Evolutionary conservation across 2,113 vertebrate genomes (phyloP), one percentile per base, ranked within the genome.

Genomic region (Onychostoma macrolepis): DNA sequence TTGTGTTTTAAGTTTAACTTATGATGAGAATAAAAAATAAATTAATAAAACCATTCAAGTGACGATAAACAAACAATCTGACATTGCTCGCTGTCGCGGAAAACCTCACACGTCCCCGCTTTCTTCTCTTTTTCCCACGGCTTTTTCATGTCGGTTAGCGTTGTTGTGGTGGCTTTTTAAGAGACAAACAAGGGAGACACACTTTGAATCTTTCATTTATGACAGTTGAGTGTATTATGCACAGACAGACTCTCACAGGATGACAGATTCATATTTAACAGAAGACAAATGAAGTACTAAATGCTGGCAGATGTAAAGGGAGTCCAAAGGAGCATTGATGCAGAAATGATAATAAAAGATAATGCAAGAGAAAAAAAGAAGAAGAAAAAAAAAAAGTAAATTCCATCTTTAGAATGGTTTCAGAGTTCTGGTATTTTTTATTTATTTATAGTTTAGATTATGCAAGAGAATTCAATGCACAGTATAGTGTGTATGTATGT

Each of bases 141-240:
- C 33, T 80, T 75, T 84, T 77, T 75, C 26, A 43, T 43, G 71
- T 71, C 9, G 36, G 24, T 72, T 80, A 71, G 48, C 26, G 4
- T 45, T 81, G 65, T 53, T 74, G 67, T 53, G 85, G 21, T 33
- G 67, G 58, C 17, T 45, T 81, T 82, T 65, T 76, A 58, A 74
- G 50, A 75, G 69, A 19, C 13, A 17, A 81, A 72, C 43, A 53
- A 84, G 48, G 38, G 50, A 80, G 83, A 72, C 12, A 9, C 45
- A 83, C 58, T 30, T 79, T 78, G 17, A 72, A 86, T 78, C 45
- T 82, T 76, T 88, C 71, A 26, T 82, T 86, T 43, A 69, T 83
- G 74, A 84, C 74, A 84, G 71, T 84, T 30, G 11, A 80, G 65
- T 72, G 72, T 72, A 79, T 86, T 84, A 63, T 36, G 30, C 48